Evolutionary conservation across 1,140 invertebrate species (phyloP).

Genomic region (Acyrthosiphon pisum): DNA sequence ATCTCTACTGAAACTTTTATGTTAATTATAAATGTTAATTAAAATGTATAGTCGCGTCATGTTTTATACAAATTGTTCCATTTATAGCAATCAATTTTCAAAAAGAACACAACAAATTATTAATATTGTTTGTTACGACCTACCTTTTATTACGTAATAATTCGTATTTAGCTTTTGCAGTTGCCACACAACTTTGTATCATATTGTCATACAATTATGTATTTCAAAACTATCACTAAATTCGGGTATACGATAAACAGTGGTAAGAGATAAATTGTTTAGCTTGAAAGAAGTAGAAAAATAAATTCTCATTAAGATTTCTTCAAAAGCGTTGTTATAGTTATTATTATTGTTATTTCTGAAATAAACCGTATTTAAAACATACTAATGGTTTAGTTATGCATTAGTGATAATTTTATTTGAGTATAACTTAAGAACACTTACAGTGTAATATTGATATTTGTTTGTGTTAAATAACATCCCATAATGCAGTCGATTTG

Average conservation of each 20-base stretch:
- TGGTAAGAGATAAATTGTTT: not conserved
- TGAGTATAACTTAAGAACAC: not conserved
- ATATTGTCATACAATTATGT: not conserved
- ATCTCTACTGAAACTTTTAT: not conserved
- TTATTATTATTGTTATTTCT: not conserved
- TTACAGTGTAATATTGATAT: not conserved
- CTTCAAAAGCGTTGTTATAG: not conserved
- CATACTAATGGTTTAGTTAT: not conserved
- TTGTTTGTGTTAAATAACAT: not conserved
- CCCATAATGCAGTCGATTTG: not conserved
- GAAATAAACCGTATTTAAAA: not conserved
- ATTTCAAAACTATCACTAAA: not conserved
- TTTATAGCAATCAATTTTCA: not conserved
- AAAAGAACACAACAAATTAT: not conserved
- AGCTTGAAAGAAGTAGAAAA: not conserved
- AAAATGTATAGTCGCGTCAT: not conserved
- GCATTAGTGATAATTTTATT: not conserved
- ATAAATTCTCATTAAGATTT: not conserved
- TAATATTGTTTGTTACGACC: not conserved
- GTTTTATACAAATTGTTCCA: not conserved
- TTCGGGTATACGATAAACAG: not conserved
- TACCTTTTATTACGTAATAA: not conserved
- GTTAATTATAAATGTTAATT: slow-evolving; percentile 12
- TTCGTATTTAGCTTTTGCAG: not conserved
- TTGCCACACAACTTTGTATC: not conserved